Evolutionary conservation across 1,140 invertebrate species (phyloP).

Genomic region (Panulirus ornatus): DNA sequence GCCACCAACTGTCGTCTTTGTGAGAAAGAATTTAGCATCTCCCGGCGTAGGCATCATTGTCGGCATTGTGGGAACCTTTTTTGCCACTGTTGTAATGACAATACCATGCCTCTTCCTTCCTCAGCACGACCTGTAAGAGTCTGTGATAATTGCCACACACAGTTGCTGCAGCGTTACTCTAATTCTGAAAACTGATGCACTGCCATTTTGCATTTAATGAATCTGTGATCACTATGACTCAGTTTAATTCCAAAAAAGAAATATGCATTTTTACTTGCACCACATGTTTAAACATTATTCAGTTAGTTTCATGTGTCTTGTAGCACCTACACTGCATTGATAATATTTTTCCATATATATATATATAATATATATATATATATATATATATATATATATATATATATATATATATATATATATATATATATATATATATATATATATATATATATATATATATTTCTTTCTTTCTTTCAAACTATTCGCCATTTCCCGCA

Average conservation of each 20-base stretch:
- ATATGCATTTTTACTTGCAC: neutral
- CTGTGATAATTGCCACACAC: constrained; percentile 92
- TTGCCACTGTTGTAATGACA: constrained; percentile 95
- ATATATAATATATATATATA: neutral
- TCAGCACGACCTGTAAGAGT: constrained; percentile 93
- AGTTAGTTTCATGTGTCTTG: neutral
- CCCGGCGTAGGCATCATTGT: constrained; percentile 95
- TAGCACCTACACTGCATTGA: neutral
- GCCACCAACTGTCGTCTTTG: constrained; percentile 91
- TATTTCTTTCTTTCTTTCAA: too few relatives aligned
- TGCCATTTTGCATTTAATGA: too few relatives aligned
- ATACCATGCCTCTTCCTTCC: constrained; percentile 90
- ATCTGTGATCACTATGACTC: too few relatives aligned
- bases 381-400: constrained; percentile 6
- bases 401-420: constrained; percentile 14
- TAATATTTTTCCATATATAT: too few relatives aligned
- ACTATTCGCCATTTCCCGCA: too few relatives aligned
- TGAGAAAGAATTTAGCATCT: constrained; percentile 92
- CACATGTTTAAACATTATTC: neutral
- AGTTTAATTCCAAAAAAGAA: too few relatives aligned
- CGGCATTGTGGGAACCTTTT: constrained; percentile 96
- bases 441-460: too few relatives aligned
- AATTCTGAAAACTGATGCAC: constrained; percentile 56
- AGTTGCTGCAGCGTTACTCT: constrained; percentile 82
- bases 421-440: constrained; percentile 14